Evolutionary conservation across 1,140 invertebrate genomes (phyloP), one percentile per base, ranked within the genome.

Genomic region (Drosophila guanche): DNA sequence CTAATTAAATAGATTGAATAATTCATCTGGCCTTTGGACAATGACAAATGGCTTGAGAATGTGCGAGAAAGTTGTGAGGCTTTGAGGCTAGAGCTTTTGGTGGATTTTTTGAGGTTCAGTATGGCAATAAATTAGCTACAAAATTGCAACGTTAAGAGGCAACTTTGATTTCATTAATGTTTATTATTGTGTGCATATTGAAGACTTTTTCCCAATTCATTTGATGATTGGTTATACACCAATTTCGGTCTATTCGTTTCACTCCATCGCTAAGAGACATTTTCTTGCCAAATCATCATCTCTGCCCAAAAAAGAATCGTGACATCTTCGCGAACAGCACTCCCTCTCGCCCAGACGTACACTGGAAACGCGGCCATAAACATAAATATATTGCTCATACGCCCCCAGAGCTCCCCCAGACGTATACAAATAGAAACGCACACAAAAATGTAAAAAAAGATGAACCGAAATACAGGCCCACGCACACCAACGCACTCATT

Each of bases 381-480:
- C 71, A 74, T 73, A 74, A 74, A 74, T 59, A 67, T 65, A 74
- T 75, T 57, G 55, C 55, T 67, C 55, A 75, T 75, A 75, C 72
- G 60, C 50, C 62, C 72, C 43, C 20, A 60, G 25, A 46, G 16
- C 51, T 14, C 51, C 59, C 70, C 70, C 29, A 57, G 55, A 56
- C 59, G 59, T 74, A 57, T 65, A 65, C 70, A 65, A 74, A 74
- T 46, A 73, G 58, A 65, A 56, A 56, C 33, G 40, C 25, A 66
- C 45, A 57, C 52, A 5, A 55, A 51, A 74, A 55, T 50, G 8
- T 8, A 2, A 45, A 53, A 33, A 22, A 54, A 66, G 45, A 20
- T 2, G 0, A 3, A 33, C 7, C 41, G 41, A 42, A 67, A 25
- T 25, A 62, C 46, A 69, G 25, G 50, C 22, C 47, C 33, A 57